A percentile compares a stretch with the other conserved stretches of the same genome.
Conservation (phyloP, 64 coral and sea anemone species). For the Montipora capricornis region DNA sequence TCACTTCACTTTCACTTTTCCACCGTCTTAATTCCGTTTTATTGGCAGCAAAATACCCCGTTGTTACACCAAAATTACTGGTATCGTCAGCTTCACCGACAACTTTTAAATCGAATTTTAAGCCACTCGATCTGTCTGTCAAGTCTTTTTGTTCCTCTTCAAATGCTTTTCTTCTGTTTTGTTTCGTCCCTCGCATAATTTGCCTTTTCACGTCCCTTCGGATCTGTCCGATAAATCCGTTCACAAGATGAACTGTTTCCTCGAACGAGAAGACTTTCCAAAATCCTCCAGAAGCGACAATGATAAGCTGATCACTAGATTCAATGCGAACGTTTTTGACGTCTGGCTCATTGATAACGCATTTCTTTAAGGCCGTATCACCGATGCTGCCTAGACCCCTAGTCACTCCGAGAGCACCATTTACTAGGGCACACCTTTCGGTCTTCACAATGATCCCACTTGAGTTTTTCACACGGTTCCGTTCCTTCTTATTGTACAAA, state of each 20-base stretch:
- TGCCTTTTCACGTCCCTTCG: conserved; percentile 52
- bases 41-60: neutral
- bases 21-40: neutral
- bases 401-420: conserved; percentile 85
- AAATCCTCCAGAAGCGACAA: conserved; percentile 87
- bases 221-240: conserved; percentile 88
- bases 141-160: neutral
- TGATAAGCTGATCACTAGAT: conserved; percentile 73
- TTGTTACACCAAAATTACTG: neutral
- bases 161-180: neutral
- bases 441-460: conserved; percentile 94
- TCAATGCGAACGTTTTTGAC: conserved; percentile 55
- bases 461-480: conserved; percentile 82
- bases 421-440: conserved; percentile 87
- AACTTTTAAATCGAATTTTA: neutral
- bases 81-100: neutral
- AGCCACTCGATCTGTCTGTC: neutral
- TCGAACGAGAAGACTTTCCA: conserved; percentile 94
- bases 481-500: conserved; percentile 95
- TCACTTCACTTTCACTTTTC: conserved; percentile 15
- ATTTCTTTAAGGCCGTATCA: conserved; percentile 78
- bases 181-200: neutral
- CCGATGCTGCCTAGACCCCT: conserved; percentile 97
- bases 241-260: conserved; percentile 80
- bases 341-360: conserved; percentile 91